A percentile compares a stretch with the other conserved stretches of the same genome.
Evolutionary conservation across 2,797 vertebrate genomes (phyloP).

Genomic region (Sebastes iracundus): DNA sequence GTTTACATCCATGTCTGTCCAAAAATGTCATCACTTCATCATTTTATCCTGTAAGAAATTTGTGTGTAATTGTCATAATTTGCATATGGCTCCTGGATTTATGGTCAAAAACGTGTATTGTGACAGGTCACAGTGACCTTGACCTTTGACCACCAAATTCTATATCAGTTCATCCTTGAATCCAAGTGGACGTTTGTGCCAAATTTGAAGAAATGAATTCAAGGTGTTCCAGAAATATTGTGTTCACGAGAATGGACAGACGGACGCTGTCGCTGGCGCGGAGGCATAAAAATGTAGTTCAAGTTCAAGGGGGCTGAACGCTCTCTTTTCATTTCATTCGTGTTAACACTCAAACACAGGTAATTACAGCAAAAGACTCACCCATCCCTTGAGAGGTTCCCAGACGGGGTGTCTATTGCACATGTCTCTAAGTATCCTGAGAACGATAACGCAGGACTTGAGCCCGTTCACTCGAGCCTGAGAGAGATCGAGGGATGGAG

Average conservation of each 20-base stretch:
- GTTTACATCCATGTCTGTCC: neutral
- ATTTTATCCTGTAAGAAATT: neutral
- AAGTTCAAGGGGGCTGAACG: neutral
- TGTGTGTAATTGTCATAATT: neutral
- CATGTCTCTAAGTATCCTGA: constrained; percentile 97
- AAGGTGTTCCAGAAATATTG: too few species aligned
- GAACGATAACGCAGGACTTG: constrained; percentile 98
- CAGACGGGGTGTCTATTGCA: constrained; percentile 95
- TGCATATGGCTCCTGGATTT: neutral
- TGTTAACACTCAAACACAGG: constrained; percentile 7
- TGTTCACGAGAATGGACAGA: too few species aligned
- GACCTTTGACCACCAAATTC: too few species aligned
- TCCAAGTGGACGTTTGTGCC: too few species aligned
- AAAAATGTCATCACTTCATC: neutral
- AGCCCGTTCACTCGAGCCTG: constrained; percentile 99
- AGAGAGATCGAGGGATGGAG: constrained; percentile 22
- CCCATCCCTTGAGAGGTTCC: constrained; percentile 98
- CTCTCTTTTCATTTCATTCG: neutral
- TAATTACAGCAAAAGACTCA: constrained; percentile 79
- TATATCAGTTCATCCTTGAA: too few species aligned
- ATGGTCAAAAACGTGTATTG: neutral
- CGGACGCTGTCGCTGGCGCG: neutral
- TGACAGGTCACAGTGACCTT: neutral
- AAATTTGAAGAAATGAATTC: too few species aligned
- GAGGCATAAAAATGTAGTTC: neutral